Evolutionary conservation across 2,797 vertebrate species (phyloP).

Genomic region (Lagodon rhomboides): DNA sequence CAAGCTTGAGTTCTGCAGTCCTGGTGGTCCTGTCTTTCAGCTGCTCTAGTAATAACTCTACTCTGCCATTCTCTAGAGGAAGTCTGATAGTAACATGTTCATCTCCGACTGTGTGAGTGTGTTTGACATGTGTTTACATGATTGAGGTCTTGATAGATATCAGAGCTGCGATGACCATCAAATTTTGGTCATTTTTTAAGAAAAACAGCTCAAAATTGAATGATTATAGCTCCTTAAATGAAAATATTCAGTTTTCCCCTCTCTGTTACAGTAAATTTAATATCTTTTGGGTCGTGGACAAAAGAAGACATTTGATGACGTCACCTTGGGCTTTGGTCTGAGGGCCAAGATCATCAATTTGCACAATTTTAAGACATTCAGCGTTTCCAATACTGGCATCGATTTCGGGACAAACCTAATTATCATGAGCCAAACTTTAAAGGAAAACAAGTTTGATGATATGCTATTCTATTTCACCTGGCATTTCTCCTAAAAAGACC

Average conservation of each 20-base stretch:
- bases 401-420: no score
- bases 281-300: no score
- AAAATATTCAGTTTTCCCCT: no score
- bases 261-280: no score
- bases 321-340: no score
- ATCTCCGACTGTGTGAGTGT: slow-evolving; percentile 3
- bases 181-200: neutral
- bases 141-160: neutral
- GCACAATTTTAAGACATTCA: no score
- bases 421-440: neutral
- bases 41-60: slow-evolving; percentile 47
- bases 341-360: no score
- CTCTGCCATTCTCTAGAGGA: slow-evolving; percentile 2
- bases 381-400: no score
- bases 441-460: neutral
- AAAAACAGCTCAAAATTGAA: neutral
- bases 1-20: slow-evolving; percentile 67
- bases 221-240: no score
- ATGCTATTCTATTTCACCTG: neutral
- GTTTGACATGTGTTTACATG: neutral
- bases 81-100: slow-evolving; percentile 35
- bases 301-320: no score
- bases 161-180: neutral
- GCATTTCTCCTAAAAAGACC: neutral
- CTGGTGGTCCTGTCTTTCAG: slow-evolving; percentile 77